Percentiles rank a stretch among this genome's conserved stretches.
These are phyloP conservation scores for Percina caprodes DNA, from an alignment of 2,113 vertebrate genomes.

Conservation along the genomic window DNA sequence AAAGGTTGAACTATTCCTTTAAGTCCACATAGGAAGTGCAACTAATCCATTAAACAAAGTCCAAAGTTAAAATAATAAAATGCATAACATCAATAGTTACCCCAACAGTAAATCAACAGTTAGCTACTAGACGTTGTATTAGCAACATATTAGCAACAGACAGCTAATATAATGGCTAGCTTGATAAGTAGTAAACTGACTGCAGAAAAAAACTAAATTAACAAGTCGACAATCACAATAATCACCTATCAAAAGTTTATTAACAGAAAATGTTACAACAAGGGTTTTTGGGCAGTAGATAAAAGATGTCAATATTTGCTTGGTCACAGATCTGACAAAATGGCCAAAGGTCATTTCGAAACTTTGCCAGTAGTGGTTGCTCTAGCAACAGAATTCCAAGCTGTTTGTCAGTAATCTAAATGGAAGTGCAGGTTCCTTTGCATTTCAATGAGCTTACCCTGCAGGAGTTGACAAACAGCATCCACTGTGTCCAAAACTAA, in stretches of 20 bases:
- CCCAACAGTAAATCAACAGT: neutral
- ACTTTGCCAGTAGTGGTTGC: neutral
- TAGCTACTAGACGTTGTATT: neutral
- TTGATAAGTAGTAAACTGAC: neutral
- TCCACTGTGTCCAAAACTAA: constrained; percentile 7
- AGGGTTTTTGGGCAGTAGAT: neutral
- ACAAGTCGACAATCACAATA: neutral
- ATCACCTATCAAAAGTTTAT: neutral
- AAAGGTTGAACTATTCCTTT: neutral
- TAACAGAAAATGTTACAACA: neutral
- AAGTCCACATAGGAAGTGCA: neutral
- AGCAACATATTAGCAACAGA: neutral
- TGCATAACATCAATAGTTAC: too few relatives aligned
- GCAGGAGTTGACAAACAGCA: constrained; percentile 10
- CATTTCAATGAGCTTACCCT: constrained; percentile 23
- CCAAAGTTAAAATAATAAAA: too few relatives aligned
- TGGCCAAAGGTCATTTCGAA: neutral
- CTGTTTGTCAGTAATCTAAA: neutral
- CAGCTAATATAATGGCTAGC: neutral
- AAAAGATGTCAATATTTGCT: neutral
- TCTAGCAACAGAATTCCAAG: neutral
- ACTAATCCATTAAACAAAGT: neutral
- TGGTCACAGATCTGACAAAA: neutral
- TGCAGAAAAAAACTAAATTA: neutral
- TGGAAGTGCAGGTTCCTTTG: neutral